Base-by-base conservation (phyloP, 2,797 vertebrate genomes). In the Scleropages formosus region DNA sequence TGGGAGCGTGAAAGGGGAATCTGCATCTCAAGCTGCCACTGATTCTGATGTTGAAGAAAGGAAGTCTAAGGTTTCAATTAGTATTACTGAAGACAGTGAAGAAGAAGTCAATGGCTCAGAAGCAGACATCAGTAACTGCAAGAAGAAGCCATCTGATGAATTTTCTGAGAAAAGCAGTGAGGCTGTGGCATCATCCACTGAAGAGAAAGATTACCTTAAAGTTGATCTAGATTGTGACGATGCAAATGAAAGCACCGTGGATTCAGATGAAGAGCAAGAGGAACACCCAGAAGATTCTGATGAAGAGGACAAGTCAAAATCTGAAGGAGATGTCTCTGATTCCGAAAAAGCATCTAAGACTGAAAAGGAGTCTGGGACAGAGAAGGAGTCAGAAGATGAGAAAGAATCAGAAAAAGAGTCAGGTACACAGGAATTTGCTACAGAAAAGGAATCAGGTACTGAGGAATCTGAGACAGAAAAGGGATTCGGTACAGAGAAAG, bases 231-330 rank as follows among this genome's bases (percentile, higher is more conserved):
- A 98, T 83, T 90, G 93, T 56, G 96, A 98, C 8, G 96, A 95
- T 84, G 93, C 95, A 22, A 95, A 94, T 0, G 97, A 99, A 86
- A 99, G 98, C 84, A 98, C 96, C 0, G 95, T 98, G 69, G 98
- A 98, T 81, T 99, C 98, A 0, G 96, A 94, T 70, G 92, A 93
- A 47, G 92, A 94, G 83, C 88, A 86, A 1, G 94, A 87, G 18
- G 92, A 92, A 18, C 91, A 87, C 7, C 85, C 87, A 0, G 93
- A 82, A 9, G 93, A 94, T 22, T 95, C 94, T 0, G 94, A 94
- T 44, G 91, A 92, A 15, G 94, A 94, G 72, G 86, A 87, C 0
- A 91, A 92, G 51, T 95, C 94, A 0, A 93, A 89, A 80, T 91
- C 92, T 66, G 90, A 86, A 74, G 92, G 75, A 66, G 91, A 89